Evolutionary conservation across 1,140 invertebrate genomes (phyloP).

Genomic region (Archivesica marissinica): DNA sequence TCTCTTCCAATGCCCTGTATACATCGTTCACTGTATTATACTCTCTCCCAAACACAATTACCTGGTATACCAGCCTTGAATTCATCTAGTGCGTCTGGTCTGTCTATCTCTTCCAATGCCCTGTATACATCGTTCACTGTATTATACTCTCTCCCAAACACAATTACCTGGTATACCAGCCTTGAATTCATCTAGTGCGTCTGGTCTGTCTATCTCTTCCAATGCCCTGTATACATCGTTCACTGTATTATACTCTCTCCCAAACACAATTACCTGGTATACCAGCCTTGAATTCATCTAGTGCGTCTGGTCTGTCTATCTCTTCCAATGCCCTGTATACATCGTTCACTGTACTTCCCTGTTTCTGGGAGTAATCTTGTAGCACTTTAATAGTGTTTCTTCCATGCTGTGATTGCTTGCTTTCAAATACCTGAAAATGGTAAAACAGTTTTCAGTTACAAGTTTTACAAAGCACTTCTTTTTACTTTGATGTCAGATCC

Average conservation of each 20-base stretch:
- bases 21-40: conserved; percentile 49
- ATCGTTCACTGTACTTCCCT: conserved; percentile 46
- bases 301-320: conserved; percentile 59
- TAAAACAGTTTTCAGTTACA: too few relatives aligned
- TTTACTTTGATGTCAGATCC: too few relatives aligned
- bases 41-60: conserved; percentile 50
- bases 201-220: conserved; percentile 59
- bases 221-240: conserved; percentile 43
- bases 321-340: conserved; percentile 51
- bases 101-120: conserved; percentile 57
- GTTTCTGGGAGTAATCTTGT: conserved; percentile 25
- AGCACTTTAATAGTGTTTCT: conserved; percentile 55
- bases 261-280: conserved; percentile 59
- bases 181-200: conserved; percentile 47
- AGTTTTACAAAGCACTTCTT: too few relatives aligned
- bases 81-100: conserved; percentile 55
- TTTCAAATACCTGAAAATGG: conserved; percentile 49
- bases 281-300: conserved; percentile 31
- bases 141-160: conserved; percentile 18
- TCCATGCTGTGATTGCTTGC: conserved; percentile 45
- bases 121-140: conserved; percentile 44
- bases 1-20: conserved; percentile 51
- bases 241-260: conserved; percentile 39
- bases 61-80: conserved; percentile 48
- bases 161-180: conserved; percentile 57